Percentiles rank a stretch among this genome's conserved stretches.
phyloP scores from a whole-genome alignment of 2,888 invertebrate species.

The Parapristionchus giblindavisi region DNA sequence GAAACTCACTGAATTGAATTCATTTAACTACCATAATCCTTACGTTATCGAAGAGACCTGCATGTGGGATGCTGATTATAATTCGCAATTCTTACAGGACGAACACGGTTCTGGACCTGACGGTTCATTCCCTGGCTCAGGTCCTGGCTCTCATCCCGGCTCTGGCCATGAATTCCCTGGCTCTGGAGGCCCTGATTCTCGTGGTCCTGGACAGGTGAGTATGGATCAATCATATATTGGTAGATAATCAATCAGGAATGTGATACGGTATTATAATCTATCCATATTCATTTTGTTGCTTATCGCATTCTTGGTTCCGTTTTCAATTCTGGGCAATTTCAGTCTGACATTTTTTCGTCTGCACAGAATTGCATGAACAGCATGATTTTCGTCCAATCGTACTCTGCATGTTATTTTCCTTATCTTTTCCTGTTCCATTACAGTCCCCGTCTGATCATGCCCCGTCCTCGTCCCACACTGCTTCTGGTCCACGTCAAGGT shows the following conservation, averaged over 20 bases:
- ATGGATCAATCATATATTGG: too few relatives aligned
- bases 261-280: background rate
- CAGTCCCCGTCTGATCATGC: constrained; percentile 23
- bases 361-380: background rate
- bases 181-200: constrained; percentile 6
- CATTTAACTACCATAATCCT: too few relatives aligned
- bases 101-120: too few relatives aligned
- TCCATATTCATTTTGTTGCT: constrained; percentile 1
- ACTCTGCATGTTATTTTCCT: constrained; percentile 15
- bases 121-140: background rate
- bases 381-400: background rate
- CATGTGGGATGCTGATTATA: too few relatives aligned
- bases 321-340: background rate
- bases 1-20: too few relatives aligned
- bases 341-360: background rate
- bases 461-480: constrained; percentile 21
- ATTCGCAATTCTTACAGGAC: too few relatives aligned
- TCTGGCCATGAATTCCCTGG: constrained; percentile 10
- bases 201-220: constrained; percentile 15
- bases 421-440: background rate
- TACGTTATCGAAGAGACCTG: too few relatives aligned
- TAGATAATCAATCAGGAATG: background rate
- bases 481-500: background rate
- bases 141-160: background rate
- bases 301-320: background rate